Evolutionary conservation across 1,140 invertebrate genomes (phyloP), one percentile per base, ranked within the genome.

Genomic region (Aphis gossypii): DNA sequence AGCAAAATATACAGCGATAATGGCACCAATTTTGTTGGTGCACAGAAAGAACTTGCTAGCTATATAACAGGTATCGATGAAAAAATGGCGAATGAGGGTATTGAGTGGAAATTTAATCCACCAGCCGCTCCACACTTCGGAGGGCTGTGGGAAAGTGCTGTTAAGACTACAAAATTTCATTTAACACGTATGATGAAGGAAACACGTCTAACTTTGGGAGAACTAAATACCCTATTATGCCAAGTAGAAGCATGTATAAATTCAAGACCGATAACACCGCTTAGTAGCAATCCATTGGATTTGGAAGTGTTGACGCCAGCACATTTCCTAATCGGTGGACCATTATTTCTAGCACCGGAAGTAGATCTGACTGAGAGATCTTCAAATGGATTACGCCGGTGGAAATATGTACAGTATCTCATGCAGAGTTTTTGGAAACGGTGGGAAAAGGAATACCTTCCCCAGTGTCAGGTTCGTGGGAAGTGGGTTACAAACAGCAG

Each of bases 151-250:
- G 95, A 95, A 90, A 93, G 94, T 51, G 94, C 60, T 35, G 94
- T 95, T 4, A 94, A 94, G 87, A 94, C 84, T 60, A 87, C 94
- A 23, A 95, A 95, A 94, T 92, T 68, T 60, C 94, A 95, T 94
- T 83, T 95, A 51, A 41, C 21, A 25, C 23, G 46, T 76, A 48
- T 56, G 18, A 68, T 94, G n/a, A 54, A 35, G 18, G 76, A 94
- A 8, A 30, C 56, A 41, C 21, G 23, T 14, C 35, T 92, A 11
- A 83, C 88, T 0, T 20, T 92, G 6, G 25, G 51, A 30, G 93
- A 94, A 92, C 30, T 94, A 25, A 25, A 35, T n/a, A 94, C 94
- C 60, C 86, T 93, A 41, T 68, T 94, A 7, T 68, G 82, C 23
- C 54, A 93, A 41, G 8, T 92, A 94, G 1, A 95, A 93, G n/a